Conservation (phyloP, 2,113 vertebrate species). For the Okapia johnstoni region DNA sequence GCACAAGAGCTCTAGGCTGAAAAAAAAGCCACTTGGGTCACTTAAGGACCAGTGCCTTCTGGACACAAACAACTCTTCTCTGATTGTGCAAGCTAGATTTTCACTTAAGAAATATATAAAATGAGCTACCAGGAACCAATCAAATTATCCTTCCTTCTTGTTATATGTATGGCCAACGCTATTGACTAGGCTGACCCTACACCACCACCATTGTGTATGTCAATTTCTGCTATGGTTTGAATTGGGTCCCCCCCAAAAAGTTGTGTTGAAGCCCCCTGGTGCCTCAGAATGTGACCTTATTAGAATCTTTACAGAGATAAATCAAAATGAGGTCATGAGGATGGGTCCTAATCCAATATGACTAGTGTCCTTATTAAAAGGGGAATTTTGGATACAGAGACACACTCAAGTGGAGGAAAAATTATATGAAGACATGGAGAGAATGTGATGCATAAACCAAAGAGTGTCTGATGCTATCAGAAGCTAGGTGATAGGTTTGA, state of each 20-base stretch:
- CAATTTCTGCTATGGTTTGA: background rate
- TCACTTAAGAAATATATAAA: background rate
- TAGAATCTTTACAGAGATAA: background rate
- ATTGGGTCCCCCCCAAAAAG: background rate
- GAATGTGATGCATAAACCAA: background rate
- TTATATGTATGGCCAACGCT: rapidly evolving
- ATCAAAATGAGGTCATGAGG: background rate
- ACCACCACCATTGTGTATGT: background rate
- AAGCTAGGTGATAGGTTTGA: background rate
- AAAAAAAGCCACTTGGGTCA: background rate
- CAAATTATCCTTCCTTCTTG: background rate
- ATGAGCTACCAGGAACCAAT: background rate
- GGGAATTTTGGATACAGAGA: background rate
- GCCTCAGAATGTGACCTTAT: background rate
- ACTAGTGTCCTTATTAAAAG: background rate
- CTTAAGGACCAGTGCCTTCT: background rate
- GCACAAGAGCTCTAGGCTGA: background rate
- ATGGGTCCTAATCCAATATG: background rate
- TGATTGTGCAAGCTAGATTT: background rate
- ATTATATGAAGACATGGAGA: background rate
- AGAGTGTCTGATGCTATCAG: background rate
- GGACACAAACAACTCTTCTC: background rate
- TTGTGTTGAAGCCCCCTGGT: background rate
- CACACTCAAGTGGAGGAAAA: background rate
- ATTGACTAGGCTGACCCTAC: background rate